Evolutionary conservation across 2,888 invertebrate genomes (phyloP).

Genomic region (Ophion slaviceki): DNA sequence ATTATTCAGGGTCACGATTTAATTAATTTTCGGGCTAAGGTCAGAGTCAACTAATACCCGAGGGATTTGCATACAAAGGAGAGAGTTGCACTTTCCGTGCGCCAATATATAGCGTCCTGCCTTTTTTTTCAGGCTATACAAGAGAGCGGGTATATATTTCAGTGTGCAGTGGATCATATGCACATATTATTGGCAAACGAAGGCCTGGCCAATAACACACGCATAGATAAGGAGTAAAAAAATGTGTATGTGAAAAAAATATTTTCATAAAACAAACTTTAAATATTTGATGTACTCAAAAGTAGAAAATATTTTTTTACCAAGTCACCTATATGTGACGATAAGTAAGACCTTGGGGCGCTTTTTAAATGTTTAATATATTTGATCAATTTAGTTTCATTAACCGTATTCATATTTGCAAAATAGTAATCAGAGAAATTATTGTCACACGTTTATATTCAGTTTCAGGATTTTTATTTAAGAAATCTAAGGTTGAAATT

Average conservation of each 20-base stretch:
- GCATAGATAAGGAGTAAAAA: background rate
- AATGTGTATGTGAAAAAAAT: conserved; percentile 4
- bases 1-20: conserved; percentile 63
- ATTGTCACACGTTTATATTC: too few species aligned
- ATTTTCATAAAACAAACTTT: too few species aligned
- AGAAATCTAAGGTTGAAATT: too few species aligned
- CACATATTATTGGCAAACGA: background rate
- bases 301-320: background rate
- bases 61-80: conserved; percentile 68
- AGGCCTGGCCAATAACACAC: conserved; percentile 3
- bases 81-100: conserved; percentile 65
- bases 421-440: too few species aligned
- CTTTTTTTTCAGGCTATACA: conserved; percentile 22
- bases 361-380: too few species aligned
- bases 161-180: background rate
- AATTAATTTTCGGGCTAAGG: conserved; percentile 70
- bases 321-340: too few species aligned
- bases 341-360: too few species aligned
- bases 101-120: conserved; percentile 56
- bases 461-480: too few species aligned
- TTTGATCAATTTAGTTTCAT: too few species aligned
- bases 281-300: too few species aligned
- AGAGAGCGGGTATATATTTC: conserved; percentile 1
- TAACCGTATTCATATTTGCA: too few species aligned
- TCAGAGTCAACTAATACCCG: conserved; percentile 69